These are phyloP conservation scores for Helleia helle DNA, from an alignment of 2,888 invertebrate genomes.

Conservation along the genomic window DNA sequence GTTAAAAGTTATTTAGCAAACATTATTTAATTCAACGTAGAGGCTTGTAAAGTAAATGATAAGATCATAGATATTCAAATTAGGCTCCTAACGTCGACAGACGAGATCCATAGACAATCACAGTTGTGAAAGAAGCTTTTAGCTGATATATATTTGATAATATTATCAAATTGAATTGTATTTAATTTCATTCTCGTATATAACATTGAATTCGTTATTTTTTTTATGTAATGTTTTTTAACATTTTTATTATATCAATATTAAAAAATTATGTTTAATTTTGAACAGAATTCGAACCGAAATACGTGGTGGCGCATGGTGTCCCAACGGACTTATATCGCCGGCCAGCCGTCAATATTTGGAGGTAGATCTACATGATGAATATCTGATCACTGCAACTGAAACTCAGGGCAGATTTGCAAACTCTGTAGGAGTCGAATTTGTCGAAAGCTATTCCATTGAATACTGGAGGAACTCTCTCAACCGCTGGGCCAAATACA, in stretches of 20 bases:
- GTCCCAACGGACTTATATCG: constrained; percentile 87
- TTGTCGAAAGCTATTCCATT: constrained; percentile 86
- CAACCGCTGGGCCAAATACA: constrained; percentile 84
- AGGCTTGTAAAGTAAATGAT: constrained; percentile 41
- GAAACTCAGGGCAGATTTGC: constrained; percentile 95
- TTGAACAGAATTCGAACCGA: constrained; percentile 84
- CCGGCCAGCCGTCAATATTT: constrained; percentile 85
- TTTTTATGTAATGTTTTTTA: not conserved
- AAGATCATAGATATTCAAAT: constrained; percentile 55
- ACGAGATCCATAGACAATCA: no score
- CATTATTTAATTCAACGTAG: constrained; percentile 54
- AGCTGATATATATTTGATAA: no score
- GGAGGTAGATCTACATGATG: constrained; percentile 83
- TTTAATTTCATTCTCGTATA: no score
- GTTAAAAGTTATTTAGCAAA: constrained; percentile 54
- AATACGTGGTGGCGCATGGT: constrained; percentile 93
- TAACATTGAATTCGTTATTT: not conserved
- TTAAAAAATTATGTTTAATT: constrained; percentile 5
- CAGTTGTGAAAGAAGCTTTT: no score
- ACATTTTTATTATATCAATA: not conserved
- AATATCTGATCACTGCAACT: constrained; percentile 86
- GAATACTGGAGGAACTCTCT: constrained; percentile 84
- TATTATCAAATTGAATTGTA: no score
- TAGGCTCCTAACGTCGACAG: no score
- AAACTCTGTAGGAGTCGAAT: constrained; percentile 92